phyloP scores from a whole-genome alignment of 2,113 vertebrate genomes.

The Corythaeola cristata region DNA sequence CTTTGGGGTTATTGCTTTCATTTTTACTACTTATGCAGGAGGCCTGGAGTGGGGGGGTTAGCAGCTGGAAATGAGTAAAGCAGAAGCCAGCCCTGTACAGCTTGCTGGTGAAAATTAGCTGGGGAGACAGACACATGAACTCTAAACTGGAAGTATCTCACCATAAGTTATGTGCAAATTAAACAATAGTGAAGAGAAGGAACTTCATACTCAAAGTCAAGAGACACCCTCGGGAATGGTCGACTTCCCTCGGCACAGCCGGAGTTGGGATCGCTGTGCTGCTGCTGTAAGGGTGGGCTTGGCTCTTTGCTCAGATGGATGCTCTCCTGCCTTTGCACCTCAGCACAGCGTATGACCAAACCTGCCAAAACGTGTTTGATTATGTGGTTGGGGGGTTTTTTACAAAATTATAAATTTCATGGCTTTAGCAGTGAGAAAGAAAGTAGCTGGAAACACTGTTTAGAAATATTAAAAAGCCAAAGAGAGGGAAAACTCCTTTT shows the following conservation, averaged over 20 bases:
- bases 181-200: neutral
- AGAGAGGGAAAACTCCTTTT: neutral
- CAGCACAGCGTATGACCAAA: neutral
- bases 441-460: neutral
- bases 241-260: too few species aligned
- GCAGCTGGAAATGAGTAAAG: neutral
- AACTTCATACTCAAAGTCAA: neutral
- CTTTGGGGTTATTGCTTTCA: neutral
- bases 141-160: neutral
- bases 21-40: neutral
- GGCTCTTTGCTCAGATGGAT: too few species aligned
- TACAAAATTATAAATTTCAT: neutral
- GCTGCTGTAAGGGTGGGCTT: neutral
- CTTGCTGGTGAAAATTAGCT: neutral
- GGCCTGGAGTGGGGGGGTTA: neutral
- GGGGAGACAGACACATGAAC: neutral
- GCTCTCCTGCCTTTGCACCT: neutral
- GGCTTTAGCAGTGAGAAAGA: neutral
- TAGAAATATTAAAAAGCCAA: neutral
- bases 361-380: neutral
- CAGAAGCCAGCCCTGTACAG: neutral
- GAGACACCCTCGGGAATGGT: accelerated
- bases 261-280: neutral
- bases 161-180: neutral
- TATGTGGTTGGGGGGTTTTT: accelerated